phyloP scores from a whole-genome alignment of 1,140 invertebrate genomes.

The Atopsyche davidsoni region DNA sequence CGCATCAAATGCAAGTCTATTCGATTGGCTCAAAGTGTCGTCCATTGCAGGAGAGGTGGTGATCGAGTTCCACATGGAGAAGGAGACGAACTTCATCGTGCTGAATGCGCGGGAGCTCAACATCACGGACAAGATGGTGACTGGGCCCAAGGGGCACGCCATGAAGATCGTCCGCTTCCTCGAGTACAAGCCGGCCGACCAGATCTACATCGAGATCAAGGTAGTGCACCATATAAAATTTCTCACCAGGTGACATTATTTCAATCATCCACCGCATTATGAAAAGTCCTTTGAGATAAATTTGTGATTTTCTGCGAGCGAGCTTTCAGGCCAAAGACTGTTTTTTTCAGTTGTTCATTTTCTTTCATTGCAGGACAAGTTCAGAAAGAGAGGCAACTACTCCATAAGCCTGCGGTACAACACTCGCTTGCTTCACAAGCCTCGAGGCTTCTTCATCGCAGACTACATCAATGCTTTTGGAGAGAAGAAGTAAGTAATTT shows the following conservation, averaged over 20 bases:
- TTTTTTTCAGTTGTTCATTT: too few relatives aligned
- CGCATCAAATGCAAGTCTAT: background rate
- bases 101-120: slow-evolving; percentile 87
- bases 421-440: slow-evolving; percentile 68
- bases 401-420: slow-evolving; percentile 79
- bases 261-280: too few relatives aligned
- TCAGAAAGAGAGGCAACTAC: slow-evolving; percentile 73
- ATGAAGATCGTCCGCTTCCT: slow-evolving; percentile 66
- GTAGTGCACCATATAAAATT: slow-evolving; percentile 41
- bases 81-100: slow-evolving; percentile 83
- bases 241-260: background rate
- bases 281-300: too few relatives aligned
- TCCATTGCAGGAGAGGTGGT: slow-evolving; percentile 75
- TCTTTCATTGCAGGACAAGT: slow-evolving; percentile 52
- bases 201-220: slow-evolving; percentile 80
- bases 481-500: slow-evolving; percentile 64
- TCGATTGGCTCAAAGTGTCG: too few relatives aligned
- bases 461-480: slow-evolving; percentile 70
- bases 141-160: slow-evolving; percentile 64
- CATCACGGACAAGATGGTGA: slow-evolving; percentile 74
- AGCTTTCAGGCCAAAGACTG: too few relatives aligned
- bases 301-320: too few relatives aligned
- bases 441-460: slow-evolving; percentile 90
- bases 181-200: slow-evolving; percentile 76
- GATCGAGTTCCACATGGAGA: slow-evolving; percentile 75